phyloP scores from a whole-genome alignment of 2,888 invertebrate species.

The Cerastis leucographa region DNA sequence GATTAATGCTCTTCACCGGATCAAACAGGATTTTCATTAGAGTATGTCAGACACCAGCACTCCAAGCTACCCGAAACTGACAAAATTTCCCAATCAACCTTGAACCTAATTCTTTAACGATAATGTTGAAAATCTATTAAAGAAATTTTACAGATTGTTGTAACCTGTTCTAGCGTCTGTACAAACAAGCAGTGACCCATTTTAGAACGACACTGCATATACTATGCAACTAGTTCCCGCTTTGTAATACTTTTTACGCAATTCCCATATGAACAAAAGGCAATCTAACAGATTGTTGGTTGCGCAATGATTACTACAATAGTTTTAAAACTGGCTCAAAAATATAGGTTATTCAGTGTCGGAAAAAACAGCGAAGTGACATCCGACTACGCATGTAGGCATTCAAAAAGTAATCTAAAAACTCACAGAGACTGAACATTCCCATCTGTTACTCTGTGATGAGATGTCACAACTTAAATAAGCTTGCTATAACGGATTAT shows the following conservation, averaged over 20 bases:
- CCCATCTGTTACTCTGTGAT: slow-evolving; percentile 46
- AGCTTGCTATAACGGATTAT: slow-evolving; percentile 36
- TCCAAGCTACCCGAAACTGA: too few relatives aligned
- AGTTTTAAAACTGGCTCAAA: slow-evolving; percentile 8
- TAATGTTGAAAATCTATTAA: too few relatives aligned
- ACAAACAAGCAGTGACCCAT: neutral
- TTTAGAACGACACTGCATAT: neutral
- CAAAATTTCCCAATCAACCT: too few relatives aligned
- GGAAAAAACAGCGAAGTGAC: slow-evolving; percentile 33
- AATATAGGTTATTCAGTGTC: slow-evolving; percentile 34
- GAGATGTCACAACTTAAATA: slow-evolving; percentile 49
- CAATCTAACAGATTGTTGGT: slow-evolving; percentile 29
- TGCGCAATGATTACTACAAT: slow-evolving; percentile 22
- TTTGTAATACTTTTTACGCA: slow-evolving; percentile 8
- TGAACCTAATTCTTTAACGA: too few relatives aligned
- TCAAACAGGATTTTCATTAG: slow-evolving; percentile 1
- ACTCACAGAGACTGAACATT: slow-evolving; percentile 31
- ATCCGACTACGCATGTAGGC: slow-evolving; percentile 17
- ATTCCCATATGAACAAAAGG: neutral
- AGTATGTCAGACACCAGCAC: neutral
- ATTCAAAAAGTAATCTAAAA: slow-evolving; percentile 55
- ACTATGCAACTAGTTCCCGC: neutral
- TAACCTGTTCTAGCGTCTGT: too few relatives aligned
- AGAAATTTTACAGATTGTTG: too few relatives aligned
- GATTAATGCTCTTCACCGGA: neutral